phyloP scores from a whole-genome alignment of 2,888 invertebrate genomes.

The Phasia obesa region DNA sequence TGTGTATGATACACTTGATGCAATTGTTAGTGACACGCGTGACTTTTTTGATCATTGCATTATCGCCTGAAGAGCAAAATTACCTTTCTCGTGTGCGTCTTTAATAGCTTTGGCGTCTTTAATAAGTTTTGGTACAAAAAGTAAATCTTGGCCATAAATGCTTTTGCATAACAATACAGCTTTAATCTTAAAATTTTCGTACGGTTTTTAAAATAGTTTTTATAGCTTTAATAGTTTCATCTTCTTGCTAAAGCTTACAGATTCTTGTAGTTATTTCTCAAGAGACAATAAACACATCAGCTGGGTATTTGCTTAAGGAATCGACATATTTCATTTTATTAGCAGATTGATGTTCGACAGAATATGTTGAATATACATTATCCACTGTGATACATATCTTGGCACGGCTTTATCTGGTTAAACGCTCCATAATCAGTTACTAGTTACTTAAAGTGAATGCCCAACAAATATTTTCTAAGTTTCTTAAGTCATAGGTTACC shows the following conservation, averaged over 20 bases:
- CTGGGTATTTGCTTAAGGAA: slow-evolving; percentile 65
- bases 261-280: neutral
- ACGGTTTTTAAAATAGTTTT: no score
- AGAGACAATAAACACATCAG: neutral
- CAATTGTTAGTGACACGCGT: no score
- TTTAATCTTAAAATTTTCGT: no score
- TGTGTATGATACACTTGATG: no score
- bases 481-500: slow-evolving; percentile 54
- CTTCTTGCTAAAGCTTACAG: neutral
- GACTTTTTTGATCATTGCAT: no score
- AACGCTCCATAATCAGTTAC: slow-evolving; percentile 69
- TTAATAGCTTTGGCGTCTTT: no score
- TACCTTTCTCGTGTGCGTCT: no score
- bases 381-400: slow-evolving; percentile 71
- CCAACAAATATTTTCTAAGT: slow-evolving; percentile 71
- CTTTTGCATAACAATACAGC: no score
- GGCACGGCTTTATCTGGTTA: slow-evolving; percentile 67
- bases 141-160: no score
- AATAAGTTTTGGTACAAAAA: no score
- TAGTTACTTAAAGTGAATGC: slow-evolving; percentile 62
- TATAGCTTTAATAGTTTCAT: neutral
- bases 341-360: slow-evolving; percentile 70
- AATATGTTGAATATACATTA: slow-evolving; percentile 69
- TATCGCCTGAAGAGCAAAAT: no score
- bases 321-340: slow-evolving; percentile 71